Conservation (phyloP, 1,140 invertebrate species). For the Drosophila subobscura region DNA sequence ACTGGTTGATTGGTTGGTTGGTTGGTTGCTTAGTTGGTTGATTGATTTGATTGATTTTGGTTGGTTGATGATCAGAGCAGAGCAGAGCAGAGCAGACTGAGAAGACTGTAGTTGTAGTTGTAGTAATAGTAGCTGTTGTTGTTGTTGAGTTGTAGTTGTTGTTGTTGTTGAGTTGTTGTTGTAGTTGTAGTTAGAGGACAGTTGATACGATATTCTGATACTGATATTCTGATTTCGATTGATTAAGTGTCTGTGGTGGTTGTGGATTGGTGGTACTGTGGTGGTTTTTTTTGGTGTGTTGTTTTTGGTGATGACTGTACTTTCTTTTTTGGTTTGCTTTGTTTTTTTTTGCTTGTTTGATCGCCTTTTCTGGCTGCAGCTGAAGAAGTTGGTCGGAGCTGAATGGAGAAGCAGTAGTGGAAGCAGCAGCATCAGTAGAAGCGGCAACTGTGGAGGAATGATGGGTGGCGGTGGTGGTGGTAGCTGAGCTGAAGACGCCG, state of each 20-base stretch:
- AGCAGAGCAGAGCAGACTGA: conserved; percentile 65
- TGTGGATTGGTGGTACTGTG: conserved; percentile 30
- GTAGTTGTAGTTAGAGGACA: conserved; percentile 37
- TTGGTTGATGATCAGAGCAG: conserved; percentile 47
- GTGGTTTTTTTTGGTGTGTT: conserved; percentile 18
- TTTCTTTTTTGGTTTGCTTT: conserved; percentile 35
- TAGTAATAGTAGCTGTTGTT: conserved; percentile 29
- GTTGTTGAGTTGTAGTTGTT: conserved; percentile 36
- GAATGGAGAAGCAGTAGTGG: conserved; percentile 58
- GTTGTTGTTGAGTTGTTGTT: conserved; percentile 32
- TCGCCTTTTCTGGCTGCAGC: conserved; percentile 31
- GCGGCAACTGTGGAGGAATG: conserved; percentile 43
- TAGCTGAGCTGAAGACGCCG: conserved; percentile 5
- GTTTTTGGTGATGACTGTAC: conserved; percentile 41
- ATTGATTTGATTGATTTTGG: conserved; percentile 46
- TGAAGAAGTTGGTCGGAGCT: conserved; percentile 38
- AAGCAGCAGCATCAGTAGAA: conserved; percentile 45
- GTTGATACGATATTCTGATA: conserved; percentile 44
- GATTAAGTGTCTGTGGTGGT: conserved; percentile 43
- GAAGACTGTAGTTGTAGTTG: conserved; percentile 59
- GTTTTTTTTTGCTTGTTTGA: conserved; percentile 12
- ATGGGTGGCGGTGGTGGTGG: conserved; percentile 30
- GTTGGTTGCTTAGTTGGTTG: conserved; percentile 31
- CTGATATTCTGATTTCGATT: conserved; percentile 6
- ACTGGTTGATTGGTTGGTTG: conserved; percentile 43